Evolutionary conservation across 2,797 vertebrate species (phyloP), one percentile per base, ranked within the genome.

Genomic region (Alcedo atthis): DNA sequence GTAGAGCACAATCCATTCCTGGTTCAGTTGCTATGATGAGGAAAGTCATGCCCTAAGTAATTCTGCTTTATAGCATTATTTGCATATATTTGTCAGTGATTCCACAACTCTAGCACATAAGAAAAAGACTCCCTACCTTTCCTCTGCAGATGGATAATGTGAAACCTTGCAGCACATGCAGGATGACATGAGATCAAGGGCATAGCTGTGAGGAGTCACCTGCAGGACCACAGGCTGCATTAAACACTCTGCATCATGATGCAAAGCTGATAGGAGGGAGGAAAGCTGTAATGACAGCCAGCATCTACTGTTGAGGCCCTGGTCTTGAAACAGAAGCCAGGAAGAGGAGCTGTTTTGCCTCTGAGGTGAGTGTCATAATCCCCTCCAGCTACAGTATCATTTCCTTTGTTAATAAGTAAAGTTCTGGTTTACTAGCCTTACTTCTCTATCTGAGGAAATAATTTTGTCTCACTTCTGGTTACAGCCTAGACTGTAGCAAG

Each of bases 241-340:
- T 42, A 45, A 85, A 35, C 21, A 21, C 33, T 20, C n/a, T 25
- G 4, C 2, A 3, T 59, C 15, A 45, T 42, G 53, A 33, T 53
- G 68, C 75, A 63, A 33, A 59, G 90, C 86, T 92, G 87, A 22
- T 33, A n/a, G 40, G n/a, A 62, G 68, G 20, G 12, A 53, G 46
- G 32, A 45, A 66, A 87, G 59, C 55, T 94, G 28, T 74, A 90
- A 80, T 70, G 84, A 57, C n/a, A 90, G 75, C 64, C 64, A 22
- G 11, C 16, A 28, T 15, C 40, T 42, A 3, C 68, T 57, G 35
- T 46, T 43, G 57, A 43, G 63, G 57, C 19, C 28, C 12, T 71
- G 64, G 5, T 74, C 46, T 66, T 37, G 68, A 74, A 63, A 57
- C 14, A 57, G 40, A 76, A 79, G 19, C 4, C 3, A 69, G 51